These are phyloP conservation scores for Dorcus hopei DNA, from an alignment of 2,888 invertebrate genomes.

Conservation along the genomic window DNA sequence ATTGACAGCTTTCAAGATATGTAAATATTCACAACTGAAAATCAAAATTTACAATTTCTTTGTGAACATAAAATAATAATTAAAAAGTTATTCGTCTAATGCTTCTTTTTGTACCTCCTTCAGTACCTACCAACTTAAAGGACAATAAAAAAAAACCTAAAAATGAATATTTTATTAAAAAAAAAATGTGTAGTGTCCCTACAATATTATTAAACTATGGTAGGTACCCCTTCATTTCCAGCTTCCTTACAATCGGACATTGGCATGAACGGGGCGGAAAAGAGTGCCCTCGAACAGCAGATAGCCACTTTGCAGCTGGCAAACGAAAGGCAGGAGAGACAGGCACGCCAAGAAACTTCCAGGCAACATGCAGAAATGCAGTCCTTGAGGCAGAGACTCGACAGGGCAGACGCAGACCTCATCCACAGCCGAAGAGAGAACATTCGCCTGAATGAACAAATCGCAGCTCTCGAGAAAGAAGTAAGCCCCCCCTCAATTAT, in stretches of 20 bases:
- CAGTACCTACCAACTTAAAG: too few species aligned
- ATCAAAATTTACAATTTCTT: too few species aligned
- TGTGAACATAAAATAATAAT: too few species aligned
- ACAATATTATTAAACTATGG: constrained; percentile 10
- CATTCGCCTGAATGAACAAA: constrained; percentile 72
- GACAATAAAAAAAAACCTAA: too few species aligned
- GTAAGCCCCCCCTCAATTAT: constrained; percentile 45
- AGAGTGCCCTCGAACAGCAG: constrained; percentile 76
- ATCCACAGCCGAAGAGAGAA: constrained; percentile 79
- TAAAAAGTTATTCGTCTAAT: too few species aligned
- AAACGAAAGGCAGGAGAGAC: constrained; percentile 71
- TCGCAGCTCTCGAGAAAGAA: constrained; percentile 78
- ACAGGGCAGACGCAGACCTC: constrained; percentile 76
- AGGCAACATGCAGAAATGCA: constrained; percentile 74
- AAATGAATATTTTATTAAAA: neutral
- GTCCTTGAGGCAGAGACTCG: constrained; percentile 71
- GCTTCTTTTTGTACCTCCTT: too few species aligned
- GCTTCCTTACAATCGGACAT: constrained; percentile 75
- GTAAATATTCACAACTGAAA: too few species aligned
- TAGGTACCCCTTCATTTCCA: constrained; percentile 40
- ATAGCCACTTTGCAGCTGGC: constrained; percentile 63
- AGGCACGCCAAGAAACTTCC: constrained; percentile 71
- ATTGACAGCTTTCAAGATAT: too few species aligned
- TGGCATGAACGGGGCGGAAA: constrained; percentile 72
- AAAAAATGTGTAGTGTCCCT: neutral